Evolutionary conservation across 92 coral and sea anemone species (phyloP), one percentile per base, ranked within the genome.

Genomic region (Porites rus): DNA sequence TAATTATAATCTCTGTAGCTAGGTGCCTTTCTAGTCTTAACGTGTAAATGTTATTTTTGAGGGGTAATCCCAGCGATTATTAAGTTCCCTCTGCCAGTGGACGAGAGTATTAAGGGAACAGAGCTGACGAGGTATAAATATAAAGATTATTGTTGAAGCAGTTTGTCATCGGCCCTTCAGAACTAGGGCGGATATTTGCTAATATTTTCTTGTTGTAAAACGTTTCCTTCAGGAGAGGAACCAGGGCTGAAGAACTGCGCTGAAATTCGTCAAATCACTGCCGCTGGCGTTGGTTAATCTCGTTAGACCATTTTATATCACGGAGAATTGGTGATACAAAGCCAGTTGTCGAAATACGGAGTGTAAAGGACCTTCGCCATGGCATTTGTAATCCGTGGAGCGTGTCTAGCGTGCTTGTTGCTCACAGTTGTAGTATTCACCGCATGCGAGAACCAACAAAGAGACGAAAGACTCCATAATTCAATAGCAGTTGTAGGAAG

Each of bases 401-500:
- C 84, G 65, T 56, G 19, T 71, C 86, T 70, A 7, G 56, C 70
- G 65, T 14, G 69, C 53, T 60, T 58, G 43, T 6, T 81, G 59
- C 18, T 59, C 19, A 38, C 20, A 28, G 28, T 17, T 7, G 38
- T 43, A 46, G n/a, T 75, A 14, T 24, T 12, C 65, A 63, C 68
- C 14, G 50, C 59, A 8, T 24, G 74, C 31, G 84, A 21, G 43
- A 81, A 58, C 69, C 52, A 81, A 31, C 86, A 28, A 58, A 58
- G n/a, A 63, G 64, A 63, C 19, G 79, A 72, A 24, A 62, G 62
- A 22, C 22, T 73, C 22, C 80, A 61, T 72, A 68, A 77, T 72
- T 68, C 79, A 9, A 43, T 86, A 18, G 91, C 94, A 74, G 90
- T 87, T 31, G 91, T 88, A 71, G 96, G 96, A 64, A 81, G 90